phyloP scores from a whole-genome alignment of 2,113 vertebrate species.

The Seriola dumerili region DNA sequence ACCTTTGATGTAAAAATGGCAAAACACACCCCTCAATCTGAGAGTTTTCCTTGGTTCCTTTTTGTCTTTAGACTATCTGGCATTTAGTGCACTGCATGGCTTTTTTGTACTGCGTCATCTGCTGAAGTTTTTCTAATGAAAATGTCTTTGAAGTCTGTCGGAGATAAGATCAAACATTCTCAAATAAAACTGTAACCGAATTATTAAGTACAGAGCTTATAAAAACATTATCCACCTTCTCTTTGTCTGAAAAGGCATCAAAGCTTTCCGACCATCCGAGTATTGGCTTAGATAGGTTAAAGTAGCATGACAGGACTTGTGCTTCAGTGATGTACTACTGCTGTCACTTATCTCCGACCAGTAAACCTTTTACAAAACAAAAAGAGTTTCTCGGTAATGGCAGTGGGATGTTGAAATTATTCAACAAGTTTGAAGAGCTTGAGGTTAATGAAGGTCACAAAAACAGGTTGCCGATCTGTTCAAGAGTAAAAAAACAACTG shows the following conservation, averaged over 20 bases:
- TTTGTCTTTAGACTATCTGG: slow-evolving; percentile 29
- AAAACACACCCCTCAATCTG: slow-evolving; percentile 28
- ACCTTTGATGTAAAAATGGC: slow-evolving; percentile 61
- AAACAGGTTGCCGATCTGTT: not conserved
- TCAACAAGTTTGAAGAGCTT: not conserved
- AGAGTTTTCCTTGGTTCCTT: slow-evolving; percentile 30
- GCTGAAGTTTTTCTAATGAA: slow-evolving; percentile 46
- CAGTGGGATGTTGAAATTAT: not conserved
- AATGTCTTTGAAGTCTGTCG: slow-evolving; percentile 77
- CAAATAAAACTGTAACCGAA: slow-evolving; percentile 65
- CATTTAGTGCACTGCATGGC: slow-evolving; percentile 15
- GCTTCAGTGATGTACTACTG: slow-evolving; percentile 13
- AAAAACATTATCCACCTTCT: slow-evolving; percentile 18
- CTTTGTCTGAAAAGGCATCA: slow-evolving; percentile 55
- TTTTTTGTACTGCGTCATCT: slow-evolving; percentile 51
- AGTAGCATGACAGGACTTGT: slow-evolving; percentile 44
- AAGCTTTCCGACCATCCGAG: slow-evolving; percentile 40
- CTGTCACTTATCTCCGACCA: not conserved
- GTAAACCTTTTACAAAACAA: not conserved
- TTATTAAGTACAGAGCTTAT: slow-evolving; percentile 59
- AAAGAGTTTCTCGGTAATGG: not conserved
- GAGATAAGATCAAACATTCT: slow-evolving; percentile 80
- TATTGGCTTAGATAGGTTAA: slow-evolving; percentile 25
- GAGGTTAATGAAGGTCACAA: slow-evolving; percentile 3
- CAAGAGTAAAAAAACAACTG: not conserved